Conservation (phyloP, 1,140 invertebrate species). For the Bradysia coprophila region DNA sequence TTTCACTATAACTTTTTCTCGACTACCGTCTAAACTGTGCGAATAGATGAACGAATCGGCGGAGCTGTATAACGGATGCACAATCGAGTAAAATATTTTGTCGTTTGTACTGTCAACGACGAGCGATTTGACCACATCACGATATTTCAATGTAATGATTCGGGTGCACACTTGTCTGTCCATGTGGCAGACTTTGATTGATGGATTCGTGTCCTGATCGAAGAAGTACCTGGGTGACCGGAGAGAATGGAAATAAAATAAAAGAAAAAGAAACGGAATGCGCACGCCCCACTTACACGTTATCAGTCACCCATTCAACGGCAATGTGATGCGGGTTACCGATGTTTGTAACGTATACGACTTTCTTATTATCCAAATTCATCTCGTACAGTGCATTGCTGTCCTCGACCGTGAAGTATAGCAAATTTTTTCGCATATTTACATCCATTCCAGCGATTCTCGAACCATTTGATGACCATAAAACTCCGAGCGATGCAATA, state of each 20-base stretch:
- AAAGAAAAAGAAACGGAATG: too few relatives aligned
- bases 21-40: conserved; percentile 42
- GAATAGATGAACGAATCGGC: conserved; percentile 33
- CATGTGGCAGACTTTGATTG: conserved; percentile 35
- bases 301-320: conserved; percentile 60
- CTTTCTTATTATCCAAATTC: conserved; percentile 9
- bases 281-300: too few relatives aligned
- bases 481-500: conserved; percentile 19
- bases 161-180: conserved; percentile 30
- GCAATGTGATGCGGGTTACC: conserved; percentile 45
- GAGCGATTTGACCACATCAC: conserved; percentile 32
- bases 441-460: conserved; percentile 30
- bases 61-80: conserved; percentile 19
- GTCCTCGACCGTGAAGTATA: conserved; percentile 24
- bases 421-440: conserved; percentile 15
- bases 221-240: too few relatives aligned
- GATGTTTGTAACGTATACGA: conserved; percentile 28
- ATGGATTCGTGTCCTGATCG: conserved; percentile 28
- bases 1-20: conserved; percentile 19
- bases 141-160: conserved; percentile 36
- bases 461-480: conserved; percentile 21
- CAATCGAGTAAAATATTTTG: conserved; percentile 34
- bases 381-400: conserved; percentile 16
- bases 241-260: too few relatives aligned
- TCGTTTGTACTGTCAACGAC: conserved; percentile 29